phyloP scores from a whole-genome alignment of 2,113 vertebrate genomes.

The Heterocephalus glaber region DNA sequence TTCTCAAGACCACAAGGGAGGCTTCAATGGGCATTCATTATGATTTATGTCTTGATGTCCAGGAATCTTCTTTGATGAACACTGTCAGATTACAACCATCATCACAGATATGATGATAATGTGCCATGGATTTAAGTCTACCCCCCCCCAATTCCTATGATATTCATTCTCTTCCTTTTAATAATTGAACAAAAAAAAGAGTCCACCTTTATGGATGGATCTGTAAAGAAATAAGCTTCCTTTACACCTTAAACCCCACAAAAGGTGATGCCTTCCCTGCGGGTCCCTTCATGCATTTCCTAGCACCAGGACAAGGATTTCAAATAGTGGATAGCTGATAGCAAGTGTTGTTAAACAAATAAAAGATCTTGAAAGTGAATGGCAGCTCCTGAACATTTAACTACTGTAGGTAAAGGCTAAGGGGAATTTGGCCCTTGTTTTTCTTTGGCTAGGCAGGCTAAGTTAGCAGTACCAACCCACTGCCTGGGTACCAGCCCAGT shows the following conservation, averaged over 20 bases:
- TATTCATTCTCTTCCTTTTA: constrained; percentile 13
- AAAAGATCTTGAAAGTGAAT: not conserved
- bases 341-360: constrained; percentile 28
- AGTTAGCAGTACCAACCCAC: not conserved
- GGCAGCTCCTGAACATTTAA: not conserved
- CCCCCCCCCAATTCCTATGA: not conserved
- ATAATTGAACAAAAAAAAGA: not conserved
- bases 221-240: not conserved
- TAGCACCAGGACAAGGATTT: not conserved
- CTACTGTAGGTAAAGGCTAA: not conserved
- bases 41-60: not conserved
- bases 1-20: not conserved
- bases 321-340: not conserved
- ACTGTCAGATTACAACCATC: not conserved
- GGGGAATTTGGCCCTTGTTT: not conserved
- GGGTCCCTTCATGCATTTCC: not conserved
- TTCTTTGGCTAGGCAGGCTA: not conserved
- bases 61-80: constrained; percentile 1
- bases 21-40: not conserved
- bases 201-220: not conserved
- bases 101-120: not conserved
- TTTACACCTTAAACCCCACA: not conserved
- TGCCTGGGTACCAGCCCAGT: not conserved
- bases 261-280: not conserved
- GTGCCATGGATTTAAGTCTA: not conserved